These are phyloP conservation scores for Noctua janthina DNA, from an alignment of 2,888 invertebrate species.

Conservation along the genomic window DNA sequence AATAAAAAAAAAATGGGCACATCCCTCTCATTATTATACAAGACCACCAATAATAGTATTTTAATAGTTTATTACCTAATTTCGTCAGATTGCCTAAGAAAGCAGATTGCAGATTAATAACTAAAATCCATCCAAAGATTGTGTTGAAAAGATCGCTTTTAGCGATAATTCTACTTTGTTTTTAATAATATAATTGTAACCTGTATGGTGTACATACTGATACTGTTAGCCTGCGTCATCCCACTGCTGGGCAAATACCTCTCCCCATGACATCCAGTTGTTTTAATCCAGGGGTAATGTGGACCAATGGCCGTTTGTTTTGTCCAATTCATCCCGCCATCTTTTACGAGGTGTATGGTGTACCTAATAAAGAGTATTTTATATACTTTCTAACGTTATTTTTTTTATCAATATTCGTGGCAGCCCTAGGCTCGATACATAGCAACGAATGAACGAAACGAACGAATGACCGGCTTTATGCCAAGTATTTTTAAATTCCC, in stretches of 20 bases:
- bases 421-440: conserved; percentile 70
- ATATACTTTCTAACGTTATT: neutral
- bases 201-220: too few species aligned
- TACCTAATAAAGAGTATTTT: neutral
- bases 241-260: too few species aligned
- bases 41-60: neutral
- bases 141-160: neutral
- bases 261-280: too few species aligned
- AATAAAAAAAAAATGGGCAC: neutral
- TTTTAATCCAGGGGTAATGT: too few species aligned
- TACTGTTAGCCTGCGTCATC: too few species aligned
- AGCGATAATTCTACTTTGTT: neutral
- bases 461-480: conserved; percentile 71
- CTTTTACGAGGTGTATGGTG: neutral
- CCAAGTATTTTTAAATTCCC: conserved; percentile 71
- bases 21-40: neutral
- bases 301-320: too few species aligned
- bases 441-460: conserved; percentile 67
- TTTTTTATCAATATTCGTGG: conserved; percentile 2
- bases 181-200: neutral
- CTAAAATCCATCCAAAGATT: neutral
- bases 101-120: neutral
- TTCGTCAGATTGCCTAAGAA: neutral
- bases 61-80: neutral
- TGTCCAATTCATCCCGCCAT: too few species aligned